Base-by-base conservation (phyloP, 2,888 invertebrate genomes). In the Epinotia ramella region DNA sequence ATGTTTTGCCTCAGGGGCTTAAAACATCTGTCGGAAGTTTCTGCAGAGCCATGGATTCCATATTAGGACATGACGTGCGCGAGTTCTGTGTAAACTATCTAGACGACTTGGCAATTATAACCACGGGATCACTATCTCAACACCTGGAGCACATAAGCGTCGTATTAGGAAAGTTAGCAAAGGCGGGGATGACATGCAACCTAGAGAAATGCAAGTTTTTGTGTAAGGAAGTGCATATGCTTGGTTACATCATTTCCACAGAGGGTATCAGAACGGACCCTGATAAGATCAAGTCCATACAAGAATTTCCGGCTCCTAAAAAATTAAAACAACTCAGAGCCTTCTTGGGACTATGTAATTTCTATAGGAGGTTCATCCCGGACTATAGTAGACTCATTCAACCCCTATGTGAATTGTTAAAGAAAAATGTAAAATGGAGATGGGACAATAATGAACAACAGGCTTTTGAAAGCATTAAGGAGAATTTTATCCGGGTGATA, bases 271-370 rank as follows among this genome's bases (percentile, higher is more conserved):
- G 24, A 16, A 73, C 77, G 0, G 78, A 79, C 28, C 76, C 77
- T 0, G 77, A 77, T 2, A 80, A 80, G 28, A 44, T 79, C 9
- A 65, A 74, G n/a, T 66, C 77, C 0, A 79, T 81, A n/a, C 57
- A 73, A 18, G 73, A 79, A 0, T 82, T 80, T 44, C 82, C 84
- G 0, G 33, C 57, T 1, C 83, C 81, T 0, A 81, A 70, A 2
- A 80, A 77, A 46, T 6, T 78, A 9, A 81, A 81, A 68, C 81
- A 82, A 0, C 0, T 82, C 3, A 66, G 82, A 33, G 80, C 79
- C 0, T 84, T 83, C 73, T 28, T 84, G 13, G 82, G 82, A 0
- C 60, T 83, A 2, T 79, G 79, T 33, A 82, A 82, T 67, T 82
- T 75, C 68, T 83, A 81, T 68, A 75, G 82, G 11, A 66, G 77